A percentile compares a stretch with the other conserved stretches of the same genome.
phyloP scores from a whole-genome alignment of 2,888 invertebrate species.

The Cheilosia pagana region DNA sequence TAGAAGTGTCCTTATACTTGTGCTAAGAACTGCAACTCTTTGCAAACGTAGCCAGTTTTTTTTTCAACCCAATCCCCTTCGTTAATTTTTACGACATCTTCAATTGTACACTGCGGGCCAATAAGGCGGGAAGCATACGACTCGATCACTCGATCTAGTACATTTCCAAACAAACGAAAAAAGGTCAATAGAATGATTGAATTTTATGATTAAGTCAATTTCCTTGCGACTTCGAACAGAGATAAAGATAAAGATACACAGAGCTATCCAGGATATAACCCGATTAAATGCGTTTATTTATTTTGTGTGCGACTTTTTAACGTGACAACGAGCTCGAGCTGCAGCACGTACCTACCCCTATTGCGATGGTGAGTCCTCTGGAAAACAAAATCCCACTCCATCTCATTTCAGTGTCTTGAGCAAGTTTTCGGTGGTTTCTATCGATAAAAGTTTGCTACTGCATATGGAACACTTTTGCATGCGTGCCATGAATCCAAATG shows the following conservation, averaged over 20 bases:
- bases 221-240: slow-evolving; percentile 44
- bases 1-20: slow-evolving; percentile 24
- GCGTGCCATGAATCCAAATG: slow-evolving; percentile 58
- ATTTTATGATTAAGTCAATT: slow-evolving; percentile 76
- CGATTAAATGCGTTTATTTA: slow-evolving; percentile 65
- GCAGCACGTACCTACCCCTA: slow-evolving; percentile 47
- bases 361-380: not conserved
- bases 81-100: slow-evolving; percentile 71
- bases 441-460: slow-evolving; percentile 38
- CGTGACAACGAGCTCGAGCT: slow-evolving; percentile 51
- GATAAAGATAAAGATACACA: slow-evolving; percentile 49
- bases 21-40: slow-evolving; percentile 32
- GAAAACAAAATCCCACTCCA: slow-evolving; percentile 35
- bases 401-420: slow-evolving; percentile 60
- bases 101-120: slow-evolving; percentile 69
- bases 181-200: slow-evolving; percentile 76
- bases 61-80: slow-evolving; percentile 34
- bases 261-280: slow-evolving; percentile 61
- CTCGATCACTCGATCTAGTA: slow-evolving; percentile 28
- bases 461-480: slow-evolving; percentile 53
- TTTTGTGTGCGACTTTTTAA: slow-evolving; percentile 41
- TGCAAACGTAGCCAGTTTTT: slow-evolving; percentile 44
- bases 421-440: slow-evolving; percentile 61
- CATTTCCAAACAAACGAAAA: slow-evolving; percentile 25
- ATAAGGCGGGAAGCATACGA: slow-evolving; percentile 26